Evolutionary conservation across 2,888 invertebrate species (phyloP), one percentile per base, ranked within the genome.

Genomic region (Rhaphigaster nebulosa): DNA sequence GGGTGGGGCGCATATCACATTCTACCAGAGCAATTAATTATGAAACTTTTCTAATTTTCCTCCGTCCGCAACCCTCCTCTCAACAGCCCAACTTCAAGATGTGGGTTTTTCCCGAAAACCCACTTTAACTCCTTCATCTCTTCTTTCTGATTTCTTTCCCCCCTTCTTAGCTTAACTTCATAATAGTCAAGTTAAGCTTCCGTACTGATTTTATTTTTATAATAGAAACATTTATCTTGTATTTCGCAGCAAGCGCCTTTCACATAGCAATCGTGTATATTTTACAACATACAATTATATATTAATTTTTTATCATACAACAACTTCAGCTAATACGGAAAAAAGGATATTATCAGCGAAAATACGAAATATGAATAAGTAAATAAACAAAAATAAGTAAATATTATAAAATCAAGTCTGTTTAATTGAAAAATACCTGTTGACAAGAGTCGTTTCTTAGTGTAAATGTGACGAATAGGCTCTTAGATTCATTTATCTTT

Each of bases 11-110:
- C 84, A 84, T 84, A 84, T 84, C 84, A 84, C 84, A 84, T 84
- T 84, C 84, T 84, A 84, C 90, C 52, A 50, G 38, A 88, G 88
- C 91, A 91, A 91, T 91, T 91, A 91, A 91, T 91, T 91, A 90
- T 87, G 76, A 91, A 91, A 91, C 90, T 91, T 91, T 91, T 60
- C 90, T 87, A 91, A 91, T 91, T 91, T 91, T 91, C 91, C 88
- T 60, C 56, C n/a, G 54, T 26, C 8, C 41, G 38, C 80, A 26
- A 38, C 80, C 80, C 45, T 20, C 26, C 41, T 13, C 41, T 50
- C 84, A 84, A 84, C 45, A 84, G 41, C 84, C 84, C n/a, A 84
- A 45, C 45, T 84, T 45, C n/a, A 84, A 45, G n/a, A 45, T 45
- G 45, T 45, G 26, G 84, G n/a, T 84, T 84, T 80, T 84, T 84